A percentile compares a stretch with the other conserved stretches of the same genome.
Conservation (phyloP, 2,113 vertebrate genomes). For the Lagopus leucura region DNA sequence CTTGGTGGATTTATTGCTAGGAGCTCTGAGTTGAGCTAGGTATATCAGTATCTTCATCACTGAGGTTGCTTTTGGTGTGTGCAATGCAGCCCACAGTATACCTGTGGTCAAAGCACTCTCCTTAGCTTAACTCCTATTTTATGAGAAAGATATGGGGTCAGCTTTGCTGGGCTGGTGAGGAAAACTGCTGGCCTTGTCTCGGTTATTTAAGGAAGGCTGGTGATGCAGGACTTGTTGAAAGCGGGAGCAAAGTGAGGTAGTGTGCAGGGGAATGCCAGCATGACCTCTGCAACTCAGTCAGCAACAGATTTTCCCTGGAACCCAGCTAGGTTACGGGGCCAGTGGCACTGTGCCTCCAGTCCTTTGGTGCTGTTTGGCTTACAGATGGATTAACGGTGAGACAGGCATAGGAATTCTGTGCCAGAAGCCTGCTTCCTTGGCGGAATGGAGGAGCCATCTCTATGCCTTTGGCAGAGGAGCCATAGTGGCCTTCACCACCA, state of each 20-base stretch:
- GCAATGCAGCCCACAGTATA: neutral
- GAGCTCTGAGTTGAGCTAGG: neutral
- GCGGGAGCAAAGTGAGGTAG: neutral
- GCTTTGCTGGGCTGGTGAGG: neutral
- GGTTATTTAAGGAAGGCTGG: neutral
- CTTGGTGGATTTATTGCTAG: neutral
- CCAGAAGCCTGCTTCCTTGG: neutral
- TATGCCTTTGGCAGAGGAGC: neutral
- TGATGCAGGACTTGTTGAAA: neutral
- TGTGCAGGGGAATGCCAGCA: neutral
- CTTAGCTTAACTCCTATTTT: neutral
- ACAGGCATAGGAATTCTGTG: neutral
- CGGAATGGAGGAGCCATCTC: neutral
- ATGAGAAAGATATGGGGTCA: neutral
- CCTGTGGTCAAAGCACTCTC: neutral
- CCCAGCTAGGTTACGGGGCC: accelerated
- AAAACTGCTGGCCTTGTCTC: neutral
- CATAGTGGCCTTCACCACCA: neutral
- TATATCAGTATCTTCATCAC: neutral
- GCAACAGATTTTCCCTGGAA: neutral
- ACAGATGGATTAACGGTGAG: neutral
- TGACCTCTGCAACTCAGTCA: neutral
- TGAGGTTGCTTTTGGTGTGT: neutral
- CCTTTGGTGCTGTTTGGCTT: neutral
- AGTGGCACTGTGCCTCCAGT: neutral